phyloP scores from a whole-genome alignment of 2,113 vertebrate genomes.

The Siniperca chuatsi region DNA sequence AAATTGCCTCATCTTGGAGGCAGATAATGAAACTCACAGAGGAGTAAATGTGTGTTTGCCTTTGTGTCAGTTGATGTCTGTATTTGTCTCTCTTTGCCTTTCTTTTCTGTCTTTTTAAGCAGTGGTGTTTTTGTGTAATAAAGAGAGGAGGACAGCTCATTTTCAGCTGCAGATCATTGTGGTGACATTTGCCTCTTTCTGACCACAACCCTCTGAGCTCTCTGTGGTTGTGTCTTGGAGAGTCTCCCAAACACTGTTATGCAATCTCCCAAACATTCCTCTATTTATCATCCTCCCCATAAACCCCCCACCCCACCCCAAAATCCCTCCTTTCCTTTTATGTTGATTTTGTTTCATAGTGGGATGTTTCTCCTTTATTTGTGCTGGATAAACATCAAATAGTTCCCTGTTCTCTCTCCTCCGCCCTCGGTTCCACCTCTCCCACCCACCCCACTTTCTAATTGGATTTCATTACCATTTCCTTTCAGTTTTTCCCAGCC shows the following conservation, averaged over 20 bases:
- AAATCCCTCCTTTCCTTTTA: conserved; percentile 13
- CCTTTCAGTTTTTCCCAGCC: conserved; percentile 72
- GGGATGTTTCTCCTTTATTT: conserved; percentile 49
- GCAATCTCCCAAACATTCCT: conserved; percentile 54
- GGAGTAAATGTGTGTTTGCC: background rate
- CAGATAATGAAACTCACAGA: conserved; percentile 18
- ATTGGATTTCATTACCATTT: conserved; percentile 80
- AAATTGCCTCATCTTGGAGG: conserved; percentile 38
- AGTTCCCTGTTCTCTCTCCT: conserved; percentile 58
- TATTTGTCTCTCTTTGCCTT: background rate
- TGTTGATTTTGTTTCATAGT: conserved; percentile 16
- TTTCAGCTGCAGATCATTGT: conserved; percentile 35
- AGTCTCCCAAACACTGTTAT: conserved; percentile 62
- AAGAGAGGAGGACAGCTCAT: background rate
- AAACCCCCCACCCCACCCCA: background rate
- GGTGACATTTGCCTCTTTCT: conserved; percentile 37
- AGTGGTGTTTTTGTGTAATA: background rate
- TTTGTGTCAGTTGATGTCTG: background rate
- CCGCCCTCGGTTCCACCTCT: conserved; percentile 50
- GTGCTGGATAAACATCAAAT: conserved; percentile 60
- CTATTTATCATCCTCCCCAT: conserved; percentile 15
- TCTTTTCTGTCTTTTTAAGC: background rate
- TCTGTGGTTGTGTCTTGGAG: conserved; percentile 35
- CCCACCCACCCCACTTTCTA: conserved; percentile 68
- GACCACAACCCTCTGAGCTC: conserved; percentile 60